Evolutionary conservation across 2,113 vertebrate genomes (phyloP), one percentile per base, ranked within the genome.

Genomic region (Eclectus roratus): DNA sequence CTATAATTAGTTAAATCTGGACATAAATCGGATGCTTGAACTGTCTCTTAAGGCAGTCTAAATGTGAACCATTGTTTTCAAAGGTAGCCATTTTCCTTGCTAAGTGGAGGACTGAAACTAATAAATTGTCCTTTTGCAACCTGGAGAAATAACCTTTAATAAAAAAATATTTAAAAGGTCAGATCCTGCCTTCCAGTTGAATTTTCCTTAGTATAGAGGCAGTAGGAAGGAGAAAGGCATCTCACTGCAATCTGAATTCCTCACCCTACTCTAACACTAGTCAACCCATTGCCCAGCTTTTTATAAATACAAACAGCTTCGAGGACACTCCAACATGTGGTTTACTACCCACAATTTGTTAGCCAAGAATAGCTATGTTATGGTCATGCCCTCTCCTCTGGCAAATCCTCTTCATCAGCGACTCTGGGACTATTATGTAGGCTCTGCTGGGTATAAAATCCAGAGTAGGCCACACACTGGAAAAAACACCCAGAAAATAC

Each of bases 141-240:
- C 18, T 35, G 72, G 47, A 85, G 44, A 49, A 87, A 61, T 92
- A 93, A 79, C 14, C 65, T 87, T 86, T 41, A 92, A 52, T 56
- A 81, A 81, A 80, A 89, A 94, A 95, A 61, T 70, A 90, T 74
- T 93, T 90, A 14, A 77, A 90, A 91, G 89, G 80, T 87, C 73
- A 84, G 33, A 63, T 85, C 44, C 56, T 71, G 50, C 44, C 77
- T 93, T 79, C 33, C 50, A 56, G 52, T 56, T 89, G 16, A 71
- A 11, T 76, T 76, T 92, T 84, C 47, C 29, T 76, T 84, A 79
- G 52, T 13, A 19, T 18, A 44, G 25, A 47, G 17, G 27, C 41
- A 50, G 41, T 35, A 29, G 60, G 83, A 73, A 91, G 61, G 43
- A 55, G 70, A 35, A 93, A 88, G 17, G 21, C 8, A 2, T 79